Evolutionary conservation across 2,888 invertebrate species (phyloP), one percentile per base, ranked within the genome.

Genomic region (Scaptomyza flava): DNA sequence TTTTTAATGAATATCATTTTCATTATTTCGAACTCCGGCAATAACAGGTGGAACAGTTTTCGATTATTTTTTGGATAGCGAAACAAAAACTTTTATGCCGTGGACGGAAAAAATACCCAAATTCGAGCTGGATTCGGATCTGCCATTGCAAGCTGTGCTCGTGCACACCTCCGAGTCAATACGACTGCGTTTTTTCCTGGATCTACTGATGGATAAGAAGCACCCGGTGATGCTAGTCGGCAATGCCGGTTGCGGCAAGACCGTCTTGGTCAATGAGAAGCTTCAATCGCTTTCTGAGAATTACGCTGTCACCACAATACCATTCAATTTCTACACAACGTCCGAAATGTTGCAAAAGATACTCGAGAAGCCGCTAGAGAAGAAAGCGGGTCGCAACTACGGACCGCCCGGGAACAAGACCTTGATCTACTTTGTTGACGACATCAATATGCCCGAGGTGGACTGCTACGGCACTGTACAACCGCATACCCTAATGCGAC

Each of bases 381-480:
- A 99, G 93, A 99, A 99, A 92, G 98, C 98, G 9, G 97, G 97
- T 7, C 93, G 98, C 72, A 98, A 98, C 92, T 99, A 96, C 89
- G 99, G 98, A 0, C 99, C 99, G 12, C 98, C 98, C 0, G 98
- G 98, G 12, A 98, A 95, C 87, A 98, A 98, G 92, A 96, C 96
- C 0, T 93, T 99, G 43, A 95, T 99, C 70, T 99, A 98, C 91
- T 99, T 99, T 90, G 96, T 99, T 67, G 99, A 99, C 89, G 99
- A 99, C 89, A 96, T 99, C 96, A 99, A 99, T 90, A 99, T 99
- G 98, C 98, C 99, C 1, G 98, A 98, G 93, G 97, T 97, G 20
- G 94, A 94, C 75, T 91, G 94, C 36, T 99, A 99, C 87, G 98
- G 98, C 8, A 99, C 99, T 0, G 98, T 98, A 0, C 98, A 98